phyloP scores from a whole-genome alignment of 2,113 vertebrate genomes.

The Andinoacara biseriatus region DNA sequence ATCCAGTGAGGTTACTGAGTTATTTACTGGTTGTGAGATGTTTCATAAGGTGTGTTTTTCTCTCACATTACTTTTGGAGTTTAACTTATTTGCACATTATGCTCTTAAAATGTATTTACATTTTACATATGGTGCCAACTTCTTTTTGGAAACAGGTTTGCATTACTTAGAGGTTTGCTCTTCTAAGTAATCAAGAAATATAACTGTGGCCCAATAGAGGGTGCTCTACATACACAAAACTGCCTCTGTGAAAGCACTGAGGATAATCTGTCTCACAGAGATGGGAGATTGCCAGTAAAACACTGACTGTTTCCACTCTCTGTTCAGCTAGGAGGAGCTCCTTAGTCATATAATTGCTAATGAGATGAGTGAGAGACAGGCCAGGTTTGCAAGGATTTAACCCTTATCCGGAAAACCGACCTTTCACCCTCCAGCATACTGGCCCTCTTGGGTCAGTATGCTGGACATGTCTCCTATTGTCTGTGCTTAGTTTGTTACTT shows the following conservation, averaged over 20 bases:
- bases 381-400: constrained; percentile 58
- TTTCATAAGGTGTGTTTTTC: not conserved
- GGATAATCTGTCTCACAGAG: constrained; percentile 38
- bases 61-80: not conserved
- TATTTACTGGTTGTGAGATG: not conserved
- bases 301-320: constrained; percentile 67
- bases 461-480: not conserved
- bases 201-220: constrained; percentile 42
- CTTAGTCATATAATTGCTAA: constrained; percentile 77
- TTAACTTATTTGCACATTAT: not conserved
- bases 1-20: not conserved
- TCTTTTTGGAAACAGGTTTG: not conserved
- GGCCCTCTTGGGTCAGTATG: not conserved
- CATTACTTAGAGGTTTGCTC: too few species aligned
- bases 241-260: not conserved
- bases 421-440: constrained; percentile 33
- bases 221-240: constrained; percentile 13
- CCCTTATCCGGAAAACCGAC: constrained; percentile 31
- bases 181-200: not conserved
- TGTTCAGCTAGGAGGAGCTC: constrained; percentile 56
- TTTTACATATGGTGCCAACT: not conserved
- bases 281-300: constrained; percentile 54
- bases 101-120: not conserved
- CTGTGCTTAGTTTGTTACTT: not conserved
- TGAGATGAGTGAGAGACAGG: constrained; percentile 71